Conservation (phyloP, 1,140 invertebrate species). For the Drosophila bocki region DNA sequence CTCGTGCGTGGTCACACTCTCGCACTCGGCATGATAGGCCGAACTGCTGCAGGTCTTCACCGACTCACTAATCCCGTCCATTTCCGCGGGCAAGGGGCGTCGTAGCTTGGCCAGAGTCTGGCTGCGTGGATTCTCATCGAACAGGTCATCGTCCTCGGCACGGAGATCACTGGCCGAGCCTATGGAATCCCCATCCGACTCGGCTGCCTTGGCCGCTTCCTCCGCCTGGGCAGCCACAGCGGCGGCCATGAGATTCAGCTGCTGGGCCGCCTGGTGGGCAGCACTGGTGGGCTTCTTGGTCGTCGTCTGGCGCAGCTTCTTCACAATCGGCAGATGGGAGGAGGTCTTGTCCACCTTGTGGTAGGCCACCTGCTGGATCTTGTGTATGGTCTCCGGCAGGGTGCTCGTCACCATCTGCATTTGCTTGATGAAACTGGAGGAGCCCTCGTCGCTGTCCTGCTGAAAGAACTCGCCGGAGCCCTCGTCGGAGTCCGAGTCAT, state of each 20-base stretch:
- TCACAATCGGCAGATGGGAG: conserved; percentile 84
- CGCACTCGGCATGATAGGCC: conserved; percentile 90
- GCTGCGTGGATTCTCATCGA: conserved; percentile 85
- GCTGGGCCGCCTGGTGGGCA: conserved; percentile 79
- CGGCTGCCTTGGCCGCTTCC: conserved; percentile 51
- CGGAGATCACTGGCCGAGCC: conserved; percentile 91
- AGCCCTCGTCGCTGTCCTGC: conserved; percentile 69
- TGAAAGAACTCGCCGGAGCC: conserved; percentile 60
- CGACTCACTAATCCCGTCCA: conserved; percentile 89
- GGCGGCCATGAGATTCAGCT: conserved; percentile 73
- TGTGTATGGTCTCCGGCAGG: conserved; percentile 85
- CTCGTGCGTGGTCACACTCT: conserved; percentile 89
- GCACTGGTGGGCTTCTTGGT: conserved; percentile 83
- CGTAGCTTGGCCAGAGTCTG: conserved; percentile 59
- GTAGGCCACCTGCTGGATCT: conserved; percentile 85
- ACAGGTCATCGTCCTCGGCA: conserved; percentile 87
- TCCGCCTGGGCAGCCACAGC: conserved; percentile 70
- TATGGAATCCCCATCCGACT: conserved; percentile 88
- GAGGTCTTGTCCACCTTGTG: conserved; percentile 85
- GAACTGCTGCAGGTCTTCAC: conserved; percentile 89
- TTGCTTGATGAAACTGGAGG: conserved; percentile 84
- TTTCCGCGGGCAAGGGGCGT: conserved; percentile 80
- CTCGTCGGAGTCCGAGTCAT: conserved; percentile 86
- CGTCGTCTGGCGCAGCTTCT: conserved; percentile 84
- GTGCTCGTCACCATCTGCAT: conserved; percentile 86